phyloP scores from a whole-genome alignment of 2,888 invertebrate species.

The Dryomyza anilis region DNA sequence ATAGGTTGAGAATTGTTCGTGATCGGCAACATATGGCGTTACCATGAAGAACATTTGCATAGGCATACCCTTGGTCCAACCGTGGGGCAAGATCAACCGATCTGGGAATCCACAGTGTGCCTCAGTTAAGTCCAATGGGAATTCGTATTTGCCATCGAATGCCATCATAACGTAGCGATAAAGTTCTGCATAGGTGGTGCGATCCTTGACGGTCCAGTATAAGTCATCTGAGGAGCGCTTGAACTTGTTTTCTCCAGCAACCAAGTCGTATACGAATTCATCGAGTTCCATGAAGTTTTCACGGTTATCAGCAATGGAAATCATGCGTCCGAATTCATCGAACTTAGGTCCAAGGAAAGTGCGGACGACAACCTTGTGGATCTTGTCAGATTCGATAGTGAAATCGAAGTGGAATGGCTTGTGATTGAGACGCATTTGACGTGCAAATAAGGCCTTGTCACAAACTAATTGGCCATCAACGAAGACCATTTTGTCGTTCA shows the following conservation, averaged over 20 bases:
- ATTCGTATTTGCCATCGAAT: slow-evolving; percentile 58
- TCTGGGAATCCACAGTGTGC: slow-evolving; percentile 67
- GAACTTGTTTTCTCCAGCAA: slow-evolving; percentile 60
- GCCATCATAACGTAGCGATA: slow-evolving; percentile 62
- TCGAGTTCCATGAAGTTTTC: slow-evolving; percentile 70
- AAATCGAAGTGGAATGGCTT: slow-evolving; percentile 69
- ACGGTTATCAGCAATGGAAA: slow-evolving; percentile 66
- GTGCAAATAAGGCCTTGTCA: slow-evolving; percentile 59
- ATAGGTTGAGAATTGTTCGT: slow-evolving; percentile 57
- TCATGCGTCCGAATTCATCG: slow-evolving; percentile 62
- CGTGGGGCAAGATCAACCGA: slow-evolving; percentile 69
- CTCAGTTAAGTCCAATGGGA: slow-evolving; percentile 60
- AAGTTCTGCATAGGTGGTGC: slow-evolving; percentile 57
- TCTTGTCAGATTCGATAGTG: slow-evolving; percentile 66
- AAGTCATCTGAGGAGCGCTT: slow-evolving; percentile 45
- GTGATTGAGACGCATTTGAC: slow-evolving; percentile 73
- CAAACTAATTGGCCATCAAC: slow-evolving; percentile 53
- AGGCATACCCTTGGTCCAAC: slow-evolving; percentile 66
- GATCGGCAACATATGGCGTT: slow-evolving; percentile 56
- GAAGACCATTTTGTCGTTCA: slow-evolving; percentile 43
- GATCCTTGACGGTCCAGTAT: slow-evolving; percentile 65
- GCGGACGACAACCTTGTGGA: slow-evolving; percentile 66
- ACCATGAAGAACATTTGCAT: slow-evolving; percentile 68
- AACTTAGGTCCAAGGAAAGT: slow-evolving; percentile 74
- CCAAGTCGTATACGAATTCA: slow-evolving; percentile 66